Evolutionary conservation across 1,140 invertebrate species (phyloP).

Genomic region (Tribolium madens): DNA sequence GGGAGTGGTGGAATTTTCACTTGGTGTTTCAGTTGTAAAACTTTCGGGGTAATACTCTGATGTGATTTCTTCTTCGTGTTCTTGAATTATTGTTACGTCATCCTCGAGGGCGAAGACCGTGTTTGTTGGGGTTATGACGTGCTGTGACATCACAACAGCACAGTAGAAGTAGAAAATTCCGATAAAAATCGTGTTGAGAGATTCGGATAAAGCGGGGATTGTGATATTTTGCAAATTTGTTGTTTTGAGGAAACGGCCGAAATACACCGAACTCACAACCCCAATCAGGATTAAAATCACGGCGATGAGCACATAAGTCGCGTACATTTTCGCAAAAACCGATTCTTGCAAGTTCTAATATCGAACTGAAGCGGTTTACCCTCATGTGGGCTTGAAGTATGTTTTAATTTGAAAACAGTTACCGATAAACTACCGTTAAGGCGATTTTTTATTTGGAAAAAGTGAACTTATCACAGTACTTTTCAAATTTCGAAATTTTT

Average conservation of each 20-base stretch:
- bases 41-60: constrained; percentile 3
- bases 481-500: neutral
- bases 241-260: constrained; percentile 40
- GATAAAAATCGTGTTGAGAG: constrained; percentile 46
- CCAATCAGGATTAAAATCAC: constrained; percentile 41
- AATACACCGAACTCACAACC: constrained; percentile 32
- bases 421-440: constrained; percentile 30
- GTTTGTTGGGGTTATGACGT: neutral
- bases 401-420: constrained; percentile 36
- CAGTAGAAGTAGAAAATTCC: constrained; percentile 49
- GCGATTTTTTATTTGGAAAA: neutral
- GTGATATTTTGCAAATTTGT: constrained; percentile 13
- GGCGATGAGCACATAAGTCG: constrained; percentile 47
- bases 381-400: constrained; percentile 32
- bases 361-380: neutral
- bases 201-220: constrained; percentile 36
- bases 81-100: constrained; percentile 13
- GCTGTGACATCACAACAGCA: constrained; percentile 31
- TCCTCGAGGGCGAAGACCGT: constrained; percentile 10
- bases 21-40: neutral
- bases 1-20: neutral
- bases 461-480: neutral
- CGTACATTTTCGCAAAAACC: constrained; percentile 38
- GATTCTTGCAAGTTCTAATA: neutral
- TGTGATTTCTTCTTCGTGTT: constrained; percentile 12